Evolutionary conservation across 1,140 invertebrate species (phyloP), one percentile per base, ranked within the genome.

Genomic region (Apis florea): DNA sequence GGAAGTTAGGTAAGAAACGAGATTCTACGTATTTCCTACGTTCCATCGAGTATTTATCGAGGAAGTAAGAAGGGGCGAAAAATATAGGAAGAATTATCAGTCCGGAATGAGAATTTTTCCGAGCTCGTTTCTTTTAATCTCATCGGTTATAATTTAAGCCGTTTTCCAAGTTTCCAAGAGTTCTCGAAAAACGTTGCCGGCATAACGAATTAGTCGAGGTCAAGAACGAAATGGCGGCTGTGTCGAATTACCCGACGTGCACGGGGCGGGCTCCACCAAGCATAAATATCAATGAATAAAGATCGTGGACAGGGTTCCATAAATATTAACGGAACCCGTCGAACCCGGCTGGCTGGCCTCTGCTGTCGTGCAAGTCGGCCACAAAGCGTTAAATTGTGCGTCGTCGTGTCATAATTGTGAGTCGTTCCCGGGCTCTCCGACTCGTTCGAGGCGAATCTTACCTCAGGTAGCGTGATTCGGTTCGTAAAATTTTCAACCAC

Each of bases 301-400:
- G 69, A 79, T 72, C 53, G 68, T 6, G 31, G 51, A 21, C 59
- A 24, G 64, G 19, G 1, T 79, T 63, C 51, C 79, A 74, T 81
- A 81, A 81, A 81, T 75, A 67, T 75, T 81, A 81, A 81, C 79
- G 79, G 49, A 75, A 68, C 63, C n/a, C n/a, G 49, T 75, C 64
- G 17, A 54, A 80, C 49, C 26, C 10, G 31, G 0, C 13, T 19
- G n/a, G 15, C 51, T 9, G 21, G 58, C 24, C 26, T 40, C 31
- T 19, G 51, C 69, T 53, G 31, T 51, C 11, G 67, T 11, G 47
- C 24, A 11, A 31, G 17, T 31, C 17, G 11, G 17, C 59, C 49
- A 53, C 78, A 71, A 73, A 73, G 78, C 69, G 51, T 73, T 40
- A 54, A 79, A 79, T 56, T 56, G 69, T 26, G 73, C 78, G 59